These are phyloP conservation scores for Phymatocera aterrima DNA, from an alignment of 2,888 invertebrate species.

Conservation along the genomic window DNA sequence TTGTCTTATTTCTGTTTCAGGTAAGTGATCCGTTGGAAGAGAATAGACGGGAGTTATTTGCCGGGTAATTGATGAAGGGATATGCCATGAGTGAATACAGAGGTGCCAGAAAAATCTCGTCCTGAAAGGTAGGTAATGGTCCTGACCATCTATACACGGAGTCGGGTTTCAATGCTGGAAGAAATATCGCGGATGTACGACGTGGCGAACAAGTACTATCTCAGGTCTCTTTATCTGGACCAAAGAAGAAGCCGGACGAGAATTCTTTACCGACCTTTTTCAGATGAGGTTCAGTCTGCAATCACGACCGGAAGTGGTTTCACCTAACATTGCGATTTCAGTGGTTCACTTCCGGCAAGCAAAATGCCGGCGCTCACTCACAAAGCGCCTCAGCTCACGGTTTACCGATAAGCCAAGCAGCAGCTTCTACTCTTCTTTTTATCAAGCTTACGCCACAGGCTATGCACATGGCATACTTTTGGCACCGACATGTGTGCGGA, in stretches of 20 bases:
- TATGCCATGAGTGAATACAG: too few relatives aligned
- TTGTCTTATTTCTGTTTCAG: too few relatives aligned
- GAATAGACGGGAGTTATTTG: too few relatives aligned
- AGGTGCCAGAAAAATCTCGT: too few relatives aligned
- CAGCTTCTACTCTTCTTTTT: slow-evolving; percentile 25
- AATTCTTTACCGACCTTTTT: slow-evolving; percentile 36
- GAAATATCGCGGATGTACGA: background rate
- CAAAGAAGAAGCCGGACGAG: background rate
- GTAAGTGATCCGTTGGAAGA: too few relatives aligned
- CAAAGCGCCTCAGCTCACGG: slow-evolving; percentile 24
- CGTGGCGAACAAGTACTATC: background rate
- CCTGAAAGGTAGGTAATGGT: background rate
- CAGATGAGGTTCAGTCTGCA: slow-evolving; percentile 31
- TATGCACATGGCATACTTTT: background rate
- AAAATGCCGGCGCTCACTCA: background rate
- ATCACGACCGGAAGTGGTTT: slow-evolving; percentile 37
- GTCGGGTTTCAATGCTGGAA: background rate
- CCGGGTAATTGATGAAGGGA: too few relatives aligned
- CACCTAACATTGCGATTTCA: slow-evolving; percentile 26
- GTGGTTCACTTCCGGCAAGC: slow-evolving; percentile 31
- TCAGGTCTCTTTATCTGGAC: background rate
- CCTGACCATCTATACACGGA: background rate
- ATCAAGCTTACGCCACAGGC: background rate
- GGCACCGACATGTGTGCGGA: background rate
- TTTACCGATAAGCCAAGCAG: slow-evolving; percentile 31